These are phyloP conservation scores for Dicyrtomina minuta DNA, from an alignment of 2,888 invertebrate genomes.

Conservation along the genomic window DNA sequence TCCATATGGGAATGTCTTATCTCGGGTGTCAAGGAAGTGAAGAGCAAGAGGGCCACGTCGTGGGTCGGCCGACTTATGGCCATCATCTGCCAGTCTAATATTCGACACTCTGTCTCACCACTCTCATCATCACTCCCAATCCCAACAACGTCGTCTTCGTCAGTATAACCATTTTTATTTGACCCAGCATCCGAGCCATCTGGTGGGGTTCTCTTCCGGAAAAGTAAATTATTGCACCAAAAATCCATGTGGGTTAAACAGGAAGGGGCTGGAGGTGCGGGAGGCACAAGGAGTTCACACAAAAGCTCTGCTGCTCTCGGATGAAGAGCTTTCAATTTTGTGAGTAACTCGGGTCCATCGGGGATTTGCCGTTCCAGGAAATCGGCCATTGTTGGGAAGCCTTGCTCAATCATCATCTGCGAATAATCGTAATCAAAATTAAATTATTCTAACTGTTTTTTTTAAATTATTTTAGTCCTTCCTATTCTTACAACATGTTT, in stretches of 20 bases:
- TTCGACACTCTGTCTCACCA: slow-evolving; percentile 44
- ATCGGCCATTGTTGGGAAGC: slow-evolving; percentile 50
- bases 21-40: slow-evolving; percentile 51
- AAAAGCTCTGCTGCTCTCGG: slow-evolving; percentile 51
- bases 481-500: background rate
- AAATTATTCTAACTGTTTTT: no score
- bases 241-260: slow-evolving; percentile 54
- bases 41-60: slow-evolving; percentile 52
- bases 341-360: slow-evolving; percentile 48
- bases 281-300: slow-evolving; percentile 50
- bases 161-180: slow-evolving; percentile 9
- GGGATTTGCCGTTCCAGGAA: slow-evolving; percentile 51
- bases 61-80: slow-evolving; percentile 52
- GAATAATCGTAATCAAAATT: slow-evolving; percentile 9
- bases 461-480: background rate
- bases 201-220: slow-evolving; percentile 49
- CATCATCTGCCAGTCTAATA: slow-evolving; percentile 55
- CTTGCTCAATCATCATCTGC: slow-evolving; percentile 53
- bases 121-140: slow-evolving; percentile 9
- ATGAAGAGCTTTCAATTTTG: slow-evolving; percentile 49
- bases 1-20: slow-evolving; percentile 44
- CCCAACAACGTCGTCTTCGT: slow-evolving; percentile 14
- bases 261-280: slow-evolving; percentile 37
- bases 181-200: slow-evolving; percentile 30
- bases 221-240: slow-evolving; percentile 55